Evolutionary conservation across 2,113 vertebrate genomes (phyloP).

Genomic region (Phrynosoma platyrhinos): DNA sequence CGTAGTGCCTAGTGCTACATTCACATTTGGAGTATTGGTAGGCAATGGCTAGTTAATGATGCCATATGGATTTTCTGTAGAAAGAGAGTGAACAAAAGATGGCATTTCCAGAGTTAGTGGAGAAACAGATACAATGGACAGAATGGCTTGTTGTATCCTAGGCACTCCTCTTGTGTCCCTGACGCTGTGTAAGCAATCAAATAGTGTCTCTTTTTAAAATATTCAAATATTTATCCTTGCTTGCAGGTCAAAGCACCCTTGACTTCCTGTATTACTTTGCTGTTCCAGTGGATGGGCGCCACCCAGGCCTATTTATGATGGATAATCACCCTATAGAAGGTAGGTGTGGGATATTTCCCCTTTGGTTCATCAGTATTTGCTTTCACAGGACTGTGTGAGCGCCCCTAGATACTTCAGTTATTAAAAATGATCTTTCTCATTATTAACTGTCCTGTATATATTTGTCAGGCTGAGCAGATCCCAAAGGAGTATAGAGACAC

Average conservation of each 20-base stretch:
- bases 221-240: neutral
- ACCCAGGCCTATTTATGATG: slow-evolving; percentile 84
- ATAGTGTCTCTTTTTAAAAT: neutral
- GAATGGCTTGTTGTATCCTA: neutral
- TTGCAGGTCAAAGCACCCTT: slow-evolving; percentile 80
- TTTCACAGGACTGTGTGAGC: neutral
- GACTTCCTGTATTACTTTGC: slow-evolving; percentile 90
- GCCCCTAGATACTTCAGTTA: too few species aligned
- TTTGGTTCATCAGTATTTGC: neutral
- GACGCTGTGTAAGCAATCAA: neutral
- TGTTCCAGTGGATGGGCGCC: slow-evolving; percentile 76
- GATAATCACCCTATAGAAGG: slow-evolving; percentile 84
- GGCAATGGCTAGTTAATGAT: too few species aligned
- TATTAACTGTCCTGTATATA: neutral
- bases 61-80: neutral
- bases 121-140: neutral
- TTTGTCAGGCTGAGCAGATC: neutral
- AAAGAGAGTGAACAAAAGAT: neutral
- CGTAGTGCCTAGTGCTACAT: too few species aligned
- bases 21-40: too few species aligned
- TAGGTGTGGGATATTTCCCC: slow-evolving; percentile 29
- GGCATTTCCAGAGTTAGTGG: too few species aligned
- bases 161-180: neutral
- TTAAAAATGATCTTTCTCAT: neutral
- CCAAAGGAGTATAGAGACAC: neutral